A percentile compares a stretch with the other conserved stretches of the same genome.
phyloP scores from a whole-genome alignment of 1,140 invertebrate genomes.

The Mya arenaria region DNA sequence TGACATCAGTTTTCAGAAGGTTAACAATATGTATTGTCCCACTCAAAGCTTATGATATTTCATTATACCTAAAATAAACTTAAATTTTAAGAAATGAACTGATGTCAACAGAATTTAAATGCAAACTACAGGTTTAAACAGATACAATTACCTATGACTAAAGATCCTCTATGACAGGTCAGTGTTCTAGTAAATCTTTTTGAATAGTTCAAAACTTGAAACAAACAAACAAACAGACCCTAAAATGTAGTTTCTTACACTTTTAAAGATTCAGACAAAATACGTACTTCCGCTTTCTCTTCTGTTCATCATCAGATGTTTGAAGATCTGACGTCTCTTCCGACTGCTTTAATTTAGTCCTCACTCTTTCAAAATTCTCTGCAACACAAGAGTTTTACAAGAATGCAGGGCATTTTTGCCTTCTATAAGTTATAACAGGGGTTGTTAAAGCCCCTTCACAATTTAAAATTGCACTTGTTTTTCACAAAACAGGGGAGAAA shows the following conservation, averaged over 20 bases:
- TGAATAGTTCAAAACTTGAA: background rate
- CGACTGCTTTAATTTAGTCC: background rate
- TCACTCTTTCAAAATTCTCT: slow-evolving; percentile 18
- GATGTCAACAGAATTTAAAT: background rate
- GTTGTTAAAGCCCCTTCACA: background rate
- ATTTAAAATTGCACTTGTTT: background rate
- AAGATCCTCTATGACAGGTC: background rate
- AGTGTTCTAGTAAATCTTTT: background rate
- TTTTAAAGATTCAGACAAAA: background rate
- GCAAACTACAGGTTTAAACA: background rate
- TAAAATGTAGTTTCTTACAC: background rate
- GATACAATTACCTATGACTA: background rate
- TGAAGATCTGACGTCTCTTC: slow-evolving; percentile 24
- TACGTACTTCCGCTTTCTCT: slow-evolving; percentile 36
- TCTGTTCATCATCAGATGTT: slow-evolving; percentile 22
- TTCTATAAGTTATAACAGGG: background rate
- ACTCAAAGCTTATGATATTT: background rate
- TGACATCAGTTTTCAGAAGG: background rate
- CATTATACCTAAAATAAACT: background rate
- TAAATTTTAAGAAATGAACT: background rate
- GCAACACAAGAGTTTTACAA: slow-evolving; percentile 5
- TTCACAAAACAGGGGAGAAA: background rate
- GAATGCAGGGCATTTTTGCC: background rate
- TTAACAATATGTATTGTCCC: background rate
- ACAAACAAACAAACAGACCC: background rate